A percentile compares a stretch with the other conserved stretches of the same genome.
Evolutionary conservation across 2,797 vertebrate species (phyloP).

Genomic region (Brachyalestes nurse): DNA sequence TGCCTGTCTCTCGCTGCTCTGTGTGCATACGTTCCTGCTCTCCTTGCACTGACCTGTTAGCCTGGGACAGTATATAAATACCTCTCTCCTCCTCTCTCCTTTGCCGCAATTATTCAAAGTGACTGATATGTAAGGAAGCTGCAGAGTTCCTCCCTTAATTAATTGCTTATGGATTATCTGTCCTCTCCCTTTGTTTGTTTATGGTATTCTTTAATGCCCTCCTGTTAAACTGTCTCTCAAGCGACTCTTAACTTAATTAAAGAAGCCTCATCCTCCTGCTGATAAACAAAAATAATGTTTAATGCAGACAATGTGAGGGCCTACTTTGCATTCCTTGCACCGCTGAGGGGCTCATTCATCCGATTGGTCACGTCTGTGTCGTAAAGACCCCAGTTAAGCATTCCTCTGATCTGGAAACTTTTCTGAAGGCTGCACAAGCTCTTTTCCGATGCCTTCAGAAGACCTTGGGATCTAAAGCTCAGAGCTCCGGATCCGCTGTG

Average conservation of each 20-base stretch:
- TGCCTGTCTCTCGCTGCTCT: not conserved
- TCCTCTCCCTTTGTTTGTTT: constrained; percentile 76
- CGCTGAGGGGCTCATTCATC: constrained; percentile 50
- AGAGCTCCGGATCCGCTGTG: constrained; percentile 11
- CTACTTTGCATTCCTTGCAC: constrained; percentile 48
- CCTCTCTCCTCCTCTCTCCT: constrained; percentile 54
- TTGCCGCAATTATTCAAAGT: constrained; percentile 71
- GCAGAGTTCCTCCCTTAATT: constrained; percentile 66
- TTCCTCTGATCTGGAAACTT: constrained; percentile 64
- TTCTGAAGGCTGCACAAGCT: constrained; percentile 56
- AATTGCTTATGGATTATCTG: constrained; percentile 81
- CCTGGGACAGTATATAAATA: constrained; percentile 57
- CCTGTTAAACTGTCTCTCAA: constrained; percentile 68
- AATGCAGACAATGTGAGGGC: constrained; percentile 56
- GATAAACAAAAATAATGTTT: constrained; percentile 59
- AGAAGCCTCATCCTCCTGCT: constrained; percentile 52
- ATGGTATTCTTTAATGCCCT: constrained; percentile 67
- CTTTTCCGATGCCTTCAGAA: constrained; percentile 49
- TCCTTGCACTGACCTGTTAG: constrained; percentile 52
- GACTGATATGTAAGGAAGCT: constrained; percentile 64
- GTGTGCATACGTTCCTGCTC: constrained; percentile 17
- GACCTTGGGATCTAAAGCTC: constrained; percentile 36
- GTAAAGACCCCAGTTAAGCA: constrained; percentile 48
- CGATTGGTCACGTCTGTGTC: constrained; percentile 31
- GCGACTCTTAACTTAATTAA: constrained; percentile 74